Conservation (phyloP, 2,113 vertebrate genomes). For the Vicugna pacos region DNA sequence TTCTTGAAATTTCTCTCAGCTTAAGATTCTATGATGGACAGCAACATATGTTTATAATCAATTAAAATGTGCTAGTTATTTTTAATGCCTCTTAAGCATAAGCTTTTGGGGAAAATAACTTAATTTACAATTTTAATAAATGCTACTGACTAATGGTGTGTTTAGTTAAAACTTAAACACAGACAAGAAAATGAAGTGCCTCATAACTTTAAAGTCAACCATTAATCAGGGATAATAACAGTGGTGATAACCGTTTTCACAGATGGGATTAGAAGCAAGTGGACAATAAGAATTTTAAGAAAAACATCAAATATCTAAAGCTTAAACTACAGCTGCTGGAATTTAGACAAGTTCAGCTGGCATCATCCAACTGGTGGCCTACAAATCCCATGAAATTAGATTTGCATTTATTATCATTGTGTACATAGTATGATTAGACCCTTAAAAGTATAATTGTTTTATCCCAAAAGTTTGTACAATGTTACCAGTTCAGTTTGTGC, state of each 20-base stretch:
- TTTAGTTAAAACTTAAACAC: slow-evolving; percentile 53
- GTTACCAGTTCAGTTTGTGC: neutral
- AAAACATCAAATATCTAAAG: slow-evolving; percentile 59
- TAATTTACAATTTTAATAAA: neutral
- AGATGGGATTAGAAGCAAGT: slow-evolving; percentile 54
- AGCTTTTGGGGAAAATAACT: slow-evolving; percentile 21
- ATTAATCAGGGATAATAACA: slow-evolving; percentile 60
- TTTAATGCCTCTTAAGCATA: slow-evolving; percentile 15
- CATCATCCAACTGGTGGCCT: slow-evolving; percentile 34
- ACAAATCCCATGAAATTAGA: slow-evolving; percentile 61
- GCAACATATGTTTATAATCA: neutral
- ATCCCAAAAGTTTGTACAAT: neutral
- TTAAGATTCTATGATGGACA: slow-evolving; percentile 10
- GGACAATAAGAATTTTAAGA: slow-evolving; percentile 56
- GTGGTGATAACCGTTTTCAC: slow-evolving; percentile 39
- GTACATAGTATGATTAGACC: neutral
- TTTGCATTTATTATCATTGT: slow-evolving; percentile 58
- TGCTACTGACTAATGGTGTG: neutral
- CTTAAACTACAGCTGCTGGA: neutral
- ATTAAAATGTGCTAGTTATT: slow-evolving; percentile 43
- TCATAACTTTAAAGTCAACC: slow-evolving; percentile 54
- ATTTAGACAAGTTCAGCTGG: slow-evolving; percentile 3
- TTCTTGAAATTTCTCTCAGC: slow-evolving; percentile 26
- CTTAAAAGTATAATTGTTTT: neutral
- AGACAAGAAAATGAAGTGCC: slow-evolving; percentile 66